Percentiles rank a stretch among this genome's conserved stretches.
phyloP scores from a whole-genome alignment of 23 tunicate genomes.

The Corella eumyota region DNA sequence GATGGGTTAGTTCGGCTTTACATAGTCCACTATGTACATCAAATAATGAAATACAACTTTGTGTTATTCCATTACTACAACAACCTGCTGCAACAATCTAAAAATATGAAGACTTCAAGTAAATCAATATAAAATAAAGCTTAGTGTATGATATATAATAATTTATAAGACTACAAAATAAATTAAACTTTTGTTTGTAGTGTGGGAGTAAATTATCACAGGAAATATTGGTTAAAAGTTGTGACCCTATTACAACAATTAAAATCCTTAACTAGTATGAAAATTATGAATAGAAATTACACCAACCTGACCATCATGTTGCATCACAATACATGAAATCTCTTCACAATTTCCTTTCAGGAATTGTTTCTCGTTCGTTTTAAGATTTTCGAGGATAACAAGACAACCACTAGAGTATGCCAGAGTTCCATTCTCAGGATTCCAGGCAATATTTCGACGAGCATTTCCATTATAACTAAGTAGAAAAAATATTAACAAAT shows the following conservation, averaged over 20 bases:
- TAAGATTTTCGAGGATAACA: slow-evolving; percentile 54
- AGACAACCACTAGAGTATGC: slow-evolving; percentile 72
- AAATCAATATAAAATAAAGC: too few species aligned
- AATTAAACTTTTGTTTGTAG: too few species aligned
- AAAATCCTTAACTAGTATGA: neutral
- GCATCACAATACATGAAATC: slow-evolving; percentile 70
- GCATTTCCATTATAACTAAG: slow-evolving; percentile 84
- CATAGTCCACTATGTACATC: slow-evolving; percentile 31
- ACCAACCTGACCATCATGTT: slow-evolving; percentile 71
- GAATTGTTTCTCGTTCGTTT: slow-evolving; percentile 13
- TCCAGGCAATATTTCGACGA: slow-evolving; percentile 78
- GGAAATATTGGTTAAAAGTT: too few species aligned
- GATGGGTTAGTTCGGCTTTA: slow-evolving; percentile 41
- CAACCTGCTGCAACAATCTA: slow-evolving; percentile 78
- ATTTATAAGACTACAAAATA: too few species aligned
- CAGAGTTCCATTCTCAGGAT: slow-evolving; percentile 59
- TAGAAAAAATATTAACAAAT: neutral
- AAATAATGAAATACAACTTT: slow-evolving; percentile 59
- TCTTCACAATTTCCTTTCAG: slow-evolving; percentile 69
- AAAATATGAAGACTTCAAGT: neutral
- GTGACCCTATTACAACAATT: neutral
- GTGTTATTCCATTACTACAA: slow-evolving; percentile 57
- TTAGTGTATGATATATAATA: too few species aligned
- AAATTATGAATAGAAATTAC: neutral
- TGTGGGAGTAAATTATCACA: too few species aligned